These are phyloP conservation scores for Sakesphorus luctuosus DNA, from an alignment of 2,113 vertebrate genomes.

Conservation along the genomic window DNA sequence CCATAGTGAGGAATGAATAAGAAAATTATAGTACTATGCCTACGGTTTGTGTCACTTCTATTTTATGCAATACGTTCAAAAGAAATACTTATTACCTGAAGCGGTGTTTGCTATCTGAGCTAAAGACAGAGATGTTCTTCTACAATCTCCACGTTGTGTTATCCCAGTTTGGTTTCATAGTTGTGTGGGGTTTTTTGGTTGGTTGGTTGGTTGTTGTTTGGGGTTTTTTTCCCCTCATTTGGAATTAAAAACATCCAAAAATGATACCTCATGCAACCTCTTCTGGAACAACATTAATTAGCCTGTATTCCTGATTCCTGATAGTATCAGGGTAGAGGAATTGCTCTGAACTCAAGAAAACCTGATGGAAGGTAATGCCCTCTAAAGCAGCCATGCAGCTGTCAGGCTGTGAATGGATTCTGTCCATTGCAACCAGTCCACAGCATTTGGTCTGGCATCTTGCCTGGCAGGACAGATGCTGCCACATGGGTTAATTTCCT, in stretches of 20 bases:
- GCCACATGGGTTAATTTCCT: neutral
- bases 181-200: neutral
- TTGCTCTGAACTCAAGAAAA: neutral
- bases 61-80: conserved; percentile 30
- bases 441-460: no score
- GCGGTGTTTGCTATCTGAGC: neutral
- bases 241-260: neutral
- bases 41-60: neutral
- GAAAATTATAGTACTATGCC: neutral
- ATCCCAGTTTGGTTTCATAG: neutral
- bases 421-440: neutral
- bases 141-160: neutral
- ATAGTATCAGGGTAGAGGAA: neutral
- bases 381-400: neutral
- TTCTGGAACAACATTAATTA: neutral
- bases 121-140: conserved; percentile 8
- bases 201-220: no score
- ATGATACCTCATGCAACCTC: accelerated
- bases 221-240: neutral
- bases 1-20: neutral
- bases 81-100: conserved; percentile 14
- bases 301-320: neutral
- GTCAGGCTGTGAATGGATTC: neutral
- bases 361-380: neutral
- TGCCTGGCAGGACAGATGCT: neutral